A percentile compares a stretch with the other conserved stretches of the same genome.
These are phyloP conservation scores for Nyctereutes procyonoides DNA, from an alignment of 2,113 vertebrate genomes.

Conservation along the genomic window DNA sequence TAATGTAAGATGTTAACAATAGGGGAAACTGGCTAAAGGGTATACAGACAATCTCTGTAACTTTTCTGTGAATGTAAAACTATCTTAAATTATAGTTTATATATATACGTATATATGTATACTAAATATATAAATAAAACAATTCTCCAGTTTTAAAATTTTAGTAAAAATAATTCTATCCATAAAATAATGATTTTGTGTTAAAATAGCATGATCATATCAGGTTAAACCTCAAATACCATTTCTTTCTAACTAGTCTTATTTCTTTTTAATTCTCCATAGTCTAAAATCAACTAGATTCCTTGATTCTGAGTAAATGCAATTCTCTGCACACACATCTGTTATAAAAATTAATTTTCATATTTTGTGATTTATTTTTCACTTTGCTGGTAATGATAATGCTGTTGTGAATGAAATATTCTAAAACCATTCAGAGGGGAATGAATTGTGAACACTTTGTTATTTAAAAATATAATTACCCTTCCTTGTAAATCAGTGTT, in stretches of 20 bases:
- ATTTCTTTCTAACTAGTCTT: conserved; percentile 49
- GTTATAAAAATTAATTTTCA: conserved; percentile 18
- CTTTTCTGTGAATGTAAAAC: conserved; percentile 1
- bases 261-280: background rate
- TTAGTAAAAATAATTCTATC: conserved; percentile 27
- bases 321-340: background rate
- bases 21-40: background rate
- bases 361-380: conserved; percentile 39
- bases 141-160: conserved; percentile 10
- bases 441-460: background rate
- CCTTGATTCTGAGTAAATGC: conserved; percentile 35
- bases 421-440: background rate
- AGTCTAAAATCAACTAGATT: conserved; percentile 36
- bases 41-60: background rate
- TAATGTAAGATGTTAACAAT: background rate
- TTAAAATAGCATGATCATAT: background rate
- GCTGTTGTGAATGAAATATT: background rate
- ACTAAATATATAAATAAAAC: background rate
- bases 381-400: conserved; percentile 6
- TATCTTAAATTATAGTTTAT: background rate
- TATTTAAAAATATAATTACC: conserved; percentile 26
- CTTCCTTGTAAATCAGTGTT: background rate
- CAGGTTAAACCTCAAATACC: conserved; percentile 37
- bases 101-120: background rate
- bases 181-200: background rate